Evolutionary conservation across 2,888 invertebrate species (phyloP).

Genomic region (Stomorhina lunata): DNA sequence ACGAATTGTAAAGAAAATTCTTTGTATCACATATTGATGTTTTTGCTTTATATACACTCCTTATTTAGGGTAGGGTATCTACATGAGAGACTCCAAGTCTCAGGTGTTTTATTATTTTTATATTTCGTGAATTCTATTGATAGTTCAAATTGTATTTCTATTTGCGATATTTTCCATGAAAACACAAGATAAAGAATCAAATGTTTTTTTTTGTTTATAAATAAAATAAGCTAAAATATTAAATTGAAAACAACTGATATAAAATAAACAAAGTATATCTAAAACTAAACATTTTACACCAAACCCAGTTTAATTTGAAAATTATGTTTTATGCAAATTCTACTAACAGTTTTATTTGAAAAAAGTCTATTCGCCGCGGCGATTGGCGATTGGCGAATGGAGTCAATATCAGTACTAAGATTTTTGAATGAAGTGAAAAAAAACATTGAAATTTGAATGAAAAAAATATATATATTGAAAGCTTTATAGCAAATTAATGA

Average conservation of each 20-base stretch:
- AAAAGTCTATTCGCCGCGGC: too few relatives aligned
- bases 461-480: not conserved
- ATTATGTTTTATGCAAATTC: constrained; percentile 74
- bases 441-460: too few relatives aligned
- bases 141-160: constrained; percentile 35
- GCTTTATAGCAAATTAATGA: constrained; percentile 25
- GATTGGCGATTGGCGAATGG: too few relatives aligned
- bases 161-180: constrained; percentile 35
- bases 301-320: constrained; percentile 71
- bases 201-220: not conserved
- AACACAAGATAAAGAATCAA: constrained; percentile 40
- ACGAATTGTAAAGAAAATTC: too few relatives aligned
- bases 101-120: constrained; percentile 47
- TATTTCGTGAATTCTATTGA: constrained; percentile 16
- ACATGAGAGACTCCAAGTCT: constrained; percentile 34
- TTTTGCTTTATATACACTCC: not conserved
- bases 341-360: constrained; percentile 44
- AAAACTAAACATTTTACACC: constrained; percentile 25
- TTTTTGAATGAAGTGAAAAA: too few relatives aligned
- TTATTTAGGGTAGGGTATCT: not conserved
- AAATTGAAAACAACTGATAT: not conserved
- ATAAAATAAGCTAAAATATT: constrained; percentile 9
- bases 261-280: not conserved
- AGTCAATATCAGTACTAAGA: too few relatives aligned
- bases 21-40: too few relatives aligned